Percentiles rank a stretch among this genome's conserved stretches.
Evolutionary conservation across 2,797 vertebrate genomes (phyloP).

Genomic region (Sus cebifrons): DNA sequence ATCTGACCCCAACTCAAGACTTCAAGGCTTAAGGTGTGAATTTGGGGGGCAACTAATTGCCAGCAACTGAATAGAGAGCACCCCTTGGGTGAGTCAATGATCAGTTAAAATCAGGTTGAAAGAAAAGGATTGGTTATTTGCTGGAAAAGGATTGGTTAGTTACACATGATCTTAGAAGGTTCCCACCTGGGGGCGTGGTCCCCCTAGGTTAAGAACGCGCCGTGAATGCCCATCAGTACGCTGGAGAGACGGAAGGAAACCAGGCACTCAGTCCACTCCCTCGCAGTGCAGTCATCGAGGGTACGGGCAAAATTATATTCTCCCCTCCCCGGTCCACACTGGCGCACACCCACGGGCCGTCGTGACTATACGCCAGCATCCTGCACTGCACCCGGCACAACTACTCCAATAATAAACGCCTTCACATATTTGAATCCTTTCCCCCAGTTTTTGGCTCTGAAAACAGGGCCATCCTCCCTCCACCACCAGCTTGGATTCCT

Average conservation of each 20-base stretch:
- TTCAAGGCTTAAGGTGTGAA: background rate
- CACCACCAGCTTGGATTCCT: background rate
- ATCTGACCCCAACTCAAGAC: background rate
- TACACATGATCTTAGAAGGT: background rate
- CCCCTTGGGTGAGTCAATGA: background rate
- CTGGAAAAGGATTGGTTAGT: background rate
- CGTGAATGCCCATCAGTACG: background rate
- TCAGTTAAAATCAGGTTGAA: background rate
- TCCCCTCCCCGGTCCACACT: fast-evolving
- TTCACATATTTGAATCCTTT: background rate
- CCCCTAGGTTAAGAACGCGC: background rate
- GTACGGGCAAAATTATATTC: fast-evolving
- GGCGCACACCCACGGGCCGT: background rate
- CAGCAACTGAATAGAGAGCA: background rate
- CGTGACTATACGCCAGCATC: background rate
- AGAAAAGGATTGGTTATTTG: background rate
- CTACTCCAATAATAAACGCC: too few species aligned
- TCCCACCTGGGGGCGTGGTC: background rate
- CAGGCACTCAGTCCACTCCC: fast-evolving
- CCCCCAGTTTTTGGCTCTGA: background rate
- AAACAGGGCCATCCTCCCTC: background rate
- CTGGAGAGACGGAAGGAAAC: background rate
- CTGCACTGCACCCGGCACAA: background rate
- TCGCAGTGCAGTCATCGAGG: background rate
- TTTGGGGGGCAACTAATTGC: background rate